Percentiles rank a stretch among this genome's conserved stretches.
phyloP scores from a whole-genome alignment of 2,888 invertebrate genomes.

The Watsonalla binaria region DNA sequence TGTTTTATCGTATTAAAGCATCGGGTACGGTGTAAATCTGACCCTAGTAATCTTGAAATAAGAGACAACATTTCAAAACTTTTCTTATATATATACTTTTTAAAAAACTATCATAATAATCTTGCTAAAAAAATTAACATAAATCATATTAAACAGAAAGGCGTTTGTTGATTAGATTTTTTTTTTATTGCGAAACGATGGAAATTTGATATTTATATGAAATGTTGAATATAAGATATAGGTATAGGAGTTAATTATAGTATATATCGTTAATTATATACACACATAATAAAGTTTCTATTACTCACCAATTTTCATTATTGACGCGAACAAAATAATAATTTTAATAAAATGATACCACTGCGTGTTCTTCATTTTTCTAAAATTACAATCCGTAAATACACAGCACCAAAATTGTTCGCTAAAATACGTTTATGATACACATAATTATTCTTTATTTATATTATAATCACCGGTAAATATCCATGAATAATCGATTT shows the following conservation, averaged over 20 bases:
- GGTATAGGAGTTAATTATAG: too few species aligned
- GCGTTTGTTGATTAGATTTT: too few species aligned
- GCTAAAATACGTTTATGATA: constrained; percentile 4
- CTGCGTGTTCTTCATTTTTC: constrained; percentile 56
- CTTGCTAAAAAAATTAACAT: too few species aligned
- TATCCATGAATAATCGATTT: constrained; percentile 8
- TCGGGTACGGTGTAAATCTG: too few species aligned
- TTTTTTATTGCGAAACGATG: too few species aligned
- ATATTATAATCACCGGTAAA: background rate
- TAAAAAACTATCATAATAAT: too few species aligned
- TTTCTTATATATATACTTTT: too few species aligned
- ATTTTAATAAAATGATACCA: constrained; percentile 48
- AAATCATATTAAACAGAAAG: too few species aligned
- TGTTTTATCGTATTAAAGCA: too few species aligned
- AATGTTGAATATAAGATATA: constrained; percentile 6
- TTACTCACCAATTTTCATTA: constrained; percentile 55
- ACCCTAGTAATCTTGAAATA: too few species aligned
- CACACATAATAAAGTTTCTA: constrained; percentile 12
- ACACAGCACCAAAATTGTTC: constrained; percentile 28
- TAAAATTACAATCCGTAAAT: constrained; percentile 37
- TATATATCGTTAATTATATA: too few species aligned
- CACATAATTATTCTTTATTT: constrained; percentile 13
- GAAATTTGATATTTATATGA: constrained; percentile 1
- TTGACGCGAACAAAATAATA: constrained; percentile 42
- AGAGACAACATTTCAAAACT: too few species aligned